Evolutionary conservation across 2,888 invertebrate genomes (phyloP).

Genomic region (Chironomus tentans): DNA sequence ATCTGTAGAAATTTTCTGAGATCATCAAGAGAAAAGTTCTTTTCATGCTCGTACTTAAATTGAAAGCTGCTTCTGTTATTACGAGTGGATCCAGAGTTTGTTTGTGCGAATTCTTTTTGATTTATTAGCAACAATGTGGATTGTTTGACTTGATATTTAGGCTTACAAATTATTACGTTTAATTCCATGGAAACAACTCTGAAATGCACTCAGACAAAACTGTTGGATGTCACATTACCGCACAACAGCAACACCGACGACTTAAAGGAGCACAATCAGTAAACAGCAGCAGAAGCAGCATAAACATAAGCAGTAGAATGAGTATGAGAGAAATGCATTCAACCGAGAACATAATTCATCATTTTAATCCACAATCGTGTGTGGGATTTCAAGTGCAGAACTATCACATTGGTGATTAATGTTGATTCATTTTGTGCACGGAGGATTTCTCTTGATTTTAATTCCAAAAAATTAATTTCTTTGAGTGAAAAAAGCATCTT

Average conservation of each 20-base stretch:
- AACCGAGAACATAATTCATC: conserved; percentile 7
- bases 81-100: too few relatives aligned
- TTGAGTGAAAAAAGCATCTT: too few relatives aligned
- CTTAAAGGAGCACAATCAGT: too few relatives aligned
- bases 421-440: neutral
- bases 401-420: neutral
- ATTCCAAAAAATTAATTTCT: conserved; percentile 2
- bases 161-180: too few relatives aligned
- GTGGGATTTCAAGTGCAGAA: conserved; percentile 6
- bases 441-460: neutral
- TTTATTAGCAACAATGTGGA: too few relatives aligned
- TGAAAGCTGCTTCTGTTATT: too few relatives aligned
- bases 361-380: conserved; percentile 2
- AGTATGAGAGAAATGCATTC: neutral
- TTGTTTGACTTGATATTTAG: too few relatives aligned
- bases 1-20: too few relatives aligned
- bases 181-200: too few relatives aligned
- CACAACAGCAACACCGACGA: neutral
- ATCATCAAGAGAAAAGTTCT: too few relatives aligned
- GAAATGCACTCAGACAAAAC: neutral
- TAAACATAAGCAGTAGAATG: neutral
- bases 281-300: neutral
- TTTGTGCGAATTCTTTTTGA: too few relatives aligned
- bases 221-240: neutral
- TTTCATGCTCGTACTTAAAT: too few relatives aligned